Conservation (phyloP, 2,113 vertebrate species). For the Opisthocomus hoazin region DNA sequence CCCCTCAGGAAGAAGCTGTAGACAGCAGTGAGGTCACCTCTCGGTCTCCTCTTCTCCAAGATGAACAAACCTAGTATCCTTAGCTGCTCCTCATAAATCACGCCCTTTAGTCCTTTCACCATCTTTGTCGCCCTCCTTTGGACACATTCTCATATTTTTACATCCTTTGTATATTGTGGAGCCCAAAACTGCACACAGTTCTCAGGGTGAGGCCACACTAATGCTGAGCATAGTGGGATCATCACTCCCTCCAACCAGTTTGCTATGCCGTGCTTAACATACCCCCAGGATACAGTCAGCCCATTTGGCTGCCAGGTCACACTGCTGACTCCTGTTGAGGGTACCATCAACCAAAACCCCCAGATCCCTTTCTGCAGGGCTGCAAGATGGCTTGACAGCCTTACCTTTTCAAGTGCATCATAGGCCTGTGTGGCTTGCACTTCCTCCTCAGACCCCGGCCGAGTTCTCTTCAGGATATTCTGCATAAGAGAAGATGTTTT, state of each 20-base stretch:
- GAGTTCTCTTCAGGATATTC: slow-evolving; percentile 94
- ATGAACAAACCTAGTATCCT: background rate
- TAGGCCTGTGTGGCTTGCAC: slow-evolving; percentile 86
- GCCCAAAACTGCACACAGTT: background rate
- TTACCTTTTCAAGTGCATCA: slow-evolving; percentile 88
- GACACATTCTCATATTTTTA: background rate
- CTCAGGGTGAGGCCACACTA: background rate
- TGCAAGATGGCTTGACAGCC: background rate
- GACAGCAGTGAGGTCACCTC: background rate
- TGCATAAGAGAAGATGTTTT: slow-evolving; percentile 33
- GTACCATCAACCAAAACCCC: background rate
- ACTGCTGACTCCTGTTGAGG: background rate
- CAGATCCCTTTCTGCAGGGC: background rate
- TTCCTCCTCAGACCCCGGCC: slow-evolving; percentile 81
- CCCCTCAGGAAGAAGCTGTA: background rate
- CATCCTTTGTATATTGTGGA: background rate
- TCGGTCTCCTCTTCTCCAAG: background rate
- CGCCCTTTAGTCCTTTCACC: background rate
- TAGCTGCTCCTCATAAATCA: background rate
- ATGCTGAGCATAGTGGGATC: background rate
- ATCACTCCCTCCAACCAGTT: background rate
- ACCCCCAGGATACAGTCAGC: background rate
- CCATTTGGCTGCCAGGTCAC: background rate
- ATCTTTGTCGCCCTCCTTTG: background rate
- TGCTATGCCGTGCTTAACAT: background rate